Percentiles rank a stretch among this genome's conserved stretches.
These are phyloP conservation scores for Lophochroa leadbeateri DNA, from an alignment of 2,113 vertebrate species.

Conservation along the genomic window DNA sequence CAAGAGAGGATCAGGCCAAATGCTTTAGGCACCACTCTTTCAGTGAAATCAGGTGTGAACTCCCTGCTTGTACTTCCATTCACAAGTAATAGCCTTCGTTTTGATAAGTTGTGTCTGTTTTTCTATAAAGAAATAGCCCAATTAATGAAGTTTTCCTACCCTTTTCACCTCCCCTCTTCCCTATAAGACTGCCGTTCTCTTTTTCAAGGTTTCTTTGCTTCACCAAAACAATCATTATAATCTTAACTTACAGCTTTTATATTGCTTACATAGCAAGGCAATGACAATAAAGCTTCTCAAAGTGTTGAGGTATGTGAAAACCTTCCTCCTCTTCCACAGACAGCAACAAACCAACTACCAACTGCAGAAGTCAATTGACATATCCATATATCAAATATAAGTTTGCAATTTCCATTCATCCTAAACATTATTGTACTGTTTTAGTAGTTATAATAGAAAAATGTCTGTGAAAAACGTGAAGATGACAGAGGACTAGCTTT, in stretches of 20 bases:
- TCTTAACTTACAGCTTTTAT: not conserved
- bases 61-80: not conserved
- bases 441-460: not conserved
- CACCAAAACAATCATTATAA: not conserved
- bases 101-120: not conserved
- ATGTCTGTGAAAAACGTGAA: not conserved
- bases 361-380: rapidly evolving
- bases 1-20: not conserved
- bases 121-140: not conserved
- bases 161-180: not conserved
- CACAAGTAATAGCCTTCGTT: not conserved
- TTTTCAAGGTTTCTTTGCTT: not conserved
- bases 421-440: not conserved
- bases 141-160: not conserved
- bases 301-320: not conserved
- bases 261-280: not conserved
- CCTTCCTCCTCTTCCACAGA: not conserved
- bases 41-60: not conserved
- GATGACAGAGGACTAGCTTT: not conserved
- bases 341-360: not conserved
- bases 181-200: not conserved
- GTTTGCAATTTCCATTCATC: not conserved
- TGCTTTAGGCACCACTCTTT: not conserved
- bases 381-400: not conserved
- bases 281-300: not conserved